These are phyloP conservation scores for Synanthedon tipuliformis DNA, from an alignment of 2,888 invertebrate species.

Conservation along the genomic window DNA sequence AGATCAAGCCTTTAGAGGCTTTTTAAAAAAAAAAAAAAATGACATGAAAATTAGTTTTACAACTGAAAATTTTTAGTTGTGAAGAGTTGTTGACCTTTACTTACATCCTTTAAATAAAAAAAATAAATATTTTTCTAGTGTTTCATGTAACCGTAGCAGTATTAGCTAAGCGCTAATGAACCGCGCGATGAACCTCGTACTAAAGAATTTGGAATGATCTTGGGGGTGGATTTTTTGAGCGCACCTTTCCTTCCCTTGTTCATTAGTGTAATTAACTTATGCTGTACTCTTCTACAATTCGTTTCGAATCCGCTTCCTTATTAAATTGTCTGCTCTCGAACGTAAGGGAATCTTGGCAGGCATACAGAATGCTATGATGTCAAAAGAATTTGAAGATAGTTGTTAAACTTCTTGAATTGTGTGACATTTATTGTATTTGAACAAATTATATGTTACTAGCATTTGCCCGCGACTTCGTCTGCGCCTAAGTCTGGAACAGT, in stretches of 20 bases:
- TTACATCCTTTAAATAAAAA: slow-evolving; percentile 3
- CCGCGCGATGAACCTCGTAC: slow-evolving; percentile 63
- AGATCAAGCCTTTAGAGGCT: too few species aligned
- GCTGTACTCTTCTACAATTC: slow-evolving; percentile 53
- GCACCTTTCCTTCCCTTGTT: slow-evolving; percentile 59
- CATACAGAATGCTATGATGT: too few species aligned
- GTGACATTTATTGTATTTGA: too few species aligned
- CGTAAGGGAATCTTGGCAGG: background rate
- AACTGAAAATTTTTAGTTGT: too few species aligned
- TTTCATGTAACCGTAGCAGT: slow-evolving; percentile 32
- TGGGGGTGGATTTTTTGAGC: slow-evolving; percentile 58
- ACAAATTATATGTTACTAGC: too few species aligned
- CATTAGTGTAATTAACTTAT: slow-evolving; percentile 70
- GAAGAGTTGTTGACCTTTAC: background rate
- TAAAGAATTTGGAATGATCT: slow-evolving; percentile 67
- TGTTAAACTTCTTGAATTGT: too few species aligned
- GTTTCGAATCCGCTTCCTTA: slow-evolving; percentile 37
- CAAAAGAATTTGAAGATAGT: too few species aligned
- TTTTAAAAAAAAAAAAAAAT: too few species aligned
- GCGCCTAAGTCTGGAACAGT: too few species aligned
- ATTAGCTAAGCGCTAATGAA: slow-evolving; percentile 58
- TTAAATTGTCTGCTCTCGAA: slow-evolving; percentile 29
- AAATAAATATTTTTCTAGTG: background rate
- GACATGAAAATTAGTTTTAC: too few species aligned
- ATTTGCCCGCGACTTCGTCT: too few species aligned